phyloP scores from a whole-genome alignment of 2,113 vertebrate species.

The Pollachius pollachius region DNA sequence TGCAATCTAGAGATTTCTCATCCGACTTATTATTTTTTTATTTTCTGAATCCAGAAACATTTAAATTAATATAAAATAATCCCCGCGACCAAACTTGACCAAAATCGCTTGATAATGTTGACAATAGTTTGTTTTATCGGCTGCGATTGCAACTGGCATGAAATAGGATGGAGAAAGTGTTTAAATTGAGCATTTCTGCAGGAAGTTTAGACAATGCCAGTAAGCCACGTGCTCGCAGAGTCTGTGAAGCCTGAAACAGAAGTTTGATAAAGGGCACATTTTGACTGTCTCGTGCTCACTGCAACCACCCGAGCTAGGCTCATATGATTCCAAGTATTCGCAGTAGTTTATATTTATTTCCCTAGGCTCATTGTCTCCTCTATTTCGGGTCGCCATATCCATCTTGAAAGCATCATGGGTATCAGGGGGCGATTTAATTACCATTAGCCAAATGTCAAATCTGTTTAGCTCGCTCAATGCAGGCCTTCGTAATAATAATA shows the following conservation, averaged over 20 bases:
- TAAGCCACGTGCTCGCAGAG: conserved; percentile 75
- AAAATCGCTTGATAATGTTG: conserved; percentile 24
- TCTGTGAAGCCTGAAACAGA: conserved; percentile 52
- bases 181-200: conserved; percentile 58
- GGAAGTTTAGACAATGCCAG: conserved; percentile 73
- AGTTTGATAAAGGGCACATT: conserved; percentile 7
- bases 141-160: fast-evolving
- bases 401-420: no score
- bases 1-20: conserved; percentile 1
- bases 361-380: no score
- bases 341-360: conserved; percentile 3
- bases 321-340: neutral
- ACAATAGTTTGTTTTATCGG: neutral
- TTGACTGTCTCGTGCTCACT: neutral
- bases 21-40: conserved; percentile 19
- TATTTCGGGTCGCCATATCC: no score
- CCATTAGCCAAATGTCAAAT: no score
- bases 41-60: conserved; percentile 13
- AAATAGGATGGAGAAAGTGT: conserved; percentile 16
- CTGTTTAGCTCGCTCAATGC: no score
- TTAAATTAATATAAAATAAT: conserved; percentile 51
- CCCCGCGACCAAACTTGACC: fast-evolving
- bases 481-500: neutral
- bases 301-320: neutral
- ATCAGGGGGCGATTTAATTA: no score